Evolutionary conservation across 1,140 invertebrate genomes (phyloP).

Genomic region (Carposina sasakii): DNA sequence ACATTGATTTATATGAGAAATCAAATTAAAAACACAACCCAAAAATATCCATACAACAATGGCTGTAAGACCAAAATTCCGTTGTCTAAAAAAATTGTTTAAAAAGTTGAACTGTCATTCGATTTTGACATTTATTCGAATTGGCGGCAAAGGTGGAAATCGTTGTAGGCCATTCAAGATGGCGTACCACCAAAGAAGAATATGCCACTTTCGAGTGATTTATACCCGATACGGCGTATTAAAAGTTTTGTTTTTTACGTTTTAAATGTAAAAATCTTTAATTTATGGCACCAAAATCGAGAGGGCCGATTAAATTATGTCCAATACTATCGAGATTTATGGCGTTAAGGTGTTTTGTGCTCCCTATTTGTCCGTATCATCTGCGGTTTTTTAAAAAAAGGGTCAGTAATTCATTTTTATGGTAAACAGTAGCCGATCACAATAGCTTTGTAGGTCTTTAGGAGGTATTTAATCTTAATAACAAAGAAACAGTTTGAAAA

Average conservation of each 20-base stretch:
- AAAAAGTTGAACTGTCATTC: background rate
- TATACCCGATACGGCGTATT: conserved; percentile 62
- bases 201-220: conserved; percentile 60
- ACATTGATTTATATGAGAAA: conserved; percentile 63
- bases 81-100: conserved; percentile 2
- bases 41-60: conserved; percentile 16
- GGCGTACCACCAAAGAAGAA: conserved; percentile 61
- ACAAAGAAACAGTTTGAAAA: too few species aligned
- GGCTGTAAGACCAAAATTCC: too few species aligned
- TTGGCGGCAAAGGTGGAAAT: conserved; percentile 5
- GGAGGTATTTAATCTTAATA: too few species aligned
- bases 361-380: conserved; percentile 31
- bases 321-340: conserved; percentile 53
- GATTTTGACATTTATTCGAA: conserved; percentile 20
- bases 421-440: too few species aligned
- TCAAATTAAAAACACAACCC: background rate
- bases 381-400: too few species aligned
- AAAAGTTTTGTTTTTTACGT: conserved; percentile 61
- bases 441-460: too few species aligned
- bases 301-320: conserved; percentile 63
- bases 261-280: conserved; percentile 66
- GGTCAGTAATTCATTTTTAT: too few species aligned
- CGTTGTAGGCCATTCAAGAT: background rate
- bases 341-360: conserved; percentile 30
- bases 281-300: conserved; percentile 65